These are phyloP conservation scores for Phoeniculus purpureus DNA, from an alignment of 2,797 vertebrate species.

Conservation along the genomic window DNA sequence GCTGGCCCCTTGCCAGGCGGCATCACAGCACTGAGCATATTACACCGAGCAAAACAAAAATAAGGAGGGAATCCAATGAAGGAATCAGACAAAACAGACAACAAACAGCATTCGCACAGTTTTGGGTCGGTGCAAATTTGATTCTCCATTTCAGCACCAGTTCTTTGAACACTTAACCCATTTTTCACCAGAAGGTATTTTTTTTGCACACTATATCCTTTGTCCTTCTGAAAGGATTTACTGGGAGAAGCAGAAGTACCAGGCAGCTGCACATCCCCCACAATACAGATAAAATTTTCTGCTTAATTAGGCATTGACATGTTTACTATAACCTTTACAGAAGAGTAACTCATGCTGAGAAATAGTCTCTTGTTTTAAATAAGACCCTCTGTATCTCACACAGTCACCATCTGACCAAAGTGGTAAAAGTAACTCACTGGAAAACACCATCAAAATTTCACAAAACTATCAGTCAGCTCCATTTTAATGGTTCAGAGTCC, in stretches of 20 bases:
- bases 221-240: constrained; percentile 71
- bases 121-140: background rate
- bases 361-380: constrained; percentile 1
- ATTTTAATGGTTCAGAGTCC: constrained; percentile 49
- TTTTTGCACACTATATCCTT: constrained; percentile 20
- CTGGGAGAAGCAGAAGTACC: constrained; percentile 57
- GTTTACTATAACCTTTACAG: constrained; percentile 81
- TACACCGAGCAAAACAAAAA: background rate
- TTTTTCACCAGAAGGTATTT: background rate
- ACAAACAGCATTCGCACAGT: background rate
- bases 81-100: background rate
- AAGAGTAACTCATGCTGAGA: constrained; percentile 73
- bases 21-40: background rate
- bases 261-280: constrained; percentile 71
- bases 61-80: background rate
- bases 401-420: constrained; percentile 21
- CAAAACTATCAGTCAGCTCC: constrained; percentile 23
- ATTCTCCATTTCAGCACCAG: background rate
- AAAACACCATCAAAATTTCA: constrained; percentile 41
- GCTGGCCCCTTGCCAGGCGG: constrained; percentile 11
- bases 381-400: background rate
- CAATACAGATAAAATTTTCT: constrained; percentile 76
- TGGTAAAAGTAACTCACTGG: background rate
- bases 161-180: background rate
- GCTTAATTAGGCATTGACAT: constrained; percentile 81